phyloP scores from a whole-genome alignment of 2,888 invertebrate genomes.

The Nowickia ferox region DNA sequence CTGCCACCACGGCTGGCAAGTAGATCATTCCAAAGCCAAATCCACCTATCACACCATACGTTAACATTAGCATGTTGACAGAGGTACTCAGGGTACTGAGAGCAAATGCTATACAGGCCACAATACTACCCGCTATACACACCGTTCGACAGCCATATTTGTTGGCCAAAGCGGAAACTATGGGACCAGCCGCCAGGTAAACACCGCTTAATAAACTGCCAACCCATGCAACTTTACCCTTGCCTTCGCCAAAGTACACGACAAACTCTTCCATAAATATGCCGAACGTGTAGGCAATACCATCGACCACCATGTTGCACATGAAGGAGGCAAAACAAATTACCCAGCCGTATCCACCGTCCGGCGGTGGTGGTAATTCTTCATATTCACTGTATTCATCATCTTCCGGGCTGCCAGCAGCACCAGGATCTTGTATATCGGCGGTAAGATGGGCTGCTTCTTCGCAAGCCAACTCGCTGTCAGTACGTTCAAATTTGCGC shows the following conservation, averaged over 20 bases:
- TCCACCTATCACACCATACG: slow-evolving; percentile 96
- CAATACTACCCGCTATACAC: slow-evolving; percentile 94
- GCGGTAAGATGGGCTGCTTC: slow-evolving; percentile 91
- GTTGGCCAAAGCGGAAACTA: slow-evolving; percentile 97
- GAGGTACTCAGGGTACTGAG: slow-evolving; percentile 94
- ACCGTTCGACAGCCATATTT: slow-evolving; percentile 97
- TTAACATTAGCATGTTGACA: slow-evolving; percentile 94
- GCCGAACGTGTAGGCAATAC: slow-evolving; percentile 99
- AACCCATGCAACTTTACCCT: slow-evolving; percentile 95
- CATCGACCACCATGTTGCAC: slow-evolving; percentile 99
- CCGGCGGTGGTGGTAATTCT: slow-evolving; percentile 93
- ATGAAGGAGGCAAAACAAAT: slow-evolving; percentile 98
- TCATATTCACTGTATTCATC: slow-evolving; percentile 88
- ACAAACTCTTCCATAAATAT: slow-evolving; percentile 93
- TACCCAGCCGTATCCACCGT: slow-evolving; percentile 96
- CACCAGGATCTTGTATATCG: slow-evolving; percentile 84
- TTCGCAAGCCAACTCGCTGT: slow-evolving; percentile 93
- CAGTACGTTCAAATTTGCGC: slow-evolving; percentile 86
- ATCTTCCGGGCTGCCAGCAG: slow-evolving; percentile 82
- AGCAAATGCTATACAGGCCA: slow-evolving; percentile 93
- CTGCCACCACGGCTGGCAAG: slow-evolving; percentile 97
- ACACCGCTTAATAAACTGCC: slow-evolving; percentile 97
- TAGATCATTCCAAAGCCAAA: slow-evolving; percentile 97
- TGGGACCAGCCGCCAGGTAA: slow-evolving; percentile 97
- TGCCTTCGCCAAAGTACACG: slow-evolving; percentile 91